Evolutionary conservation across 2,113 vertebrate genomes (phyloP), one percentile per base, ranked within the genome.

Genomic region (Mesembrinibis cayennensis): DNA sequence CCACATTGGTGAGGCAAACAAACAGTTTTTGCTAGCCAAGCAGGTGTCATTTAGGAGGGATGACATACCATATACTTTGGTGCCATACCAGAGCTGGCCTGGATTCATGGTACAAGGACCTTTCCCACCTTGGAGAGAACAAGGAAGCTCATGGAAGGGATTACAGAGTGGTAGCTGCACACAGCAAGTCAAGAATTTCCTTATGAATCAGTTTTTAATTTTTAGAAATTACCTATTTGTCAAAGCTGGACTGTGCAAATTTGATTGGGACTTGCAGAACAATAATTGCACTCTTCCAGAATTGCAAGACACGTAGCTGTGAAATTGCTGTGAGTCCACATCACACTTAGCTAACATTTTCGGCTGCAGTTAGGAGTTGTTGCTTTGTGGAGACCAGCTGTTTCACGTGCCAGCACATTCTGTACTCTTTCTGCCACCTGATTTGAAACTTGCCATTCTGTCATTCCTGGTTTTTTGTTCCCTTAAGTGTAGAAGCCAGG

Each of bases 61-160:
- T 50, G 21, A 61, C 10, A 18, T 5, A 40, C 2, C 3, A 1
- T 16, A 16, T 21, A 38, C 6, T 42, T 34, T 8, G 3, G 10
- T 83, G 36, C 22, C 9, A 16, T 13, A 65, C 5, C 56, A 88
- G 50, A 82, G 4, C 47, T 76, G 38, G 19, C 13, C 42, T 67
- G 26, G 9, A 59, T 63, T 59, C 2, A 0, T n/a, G 8, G 13
- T 58, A 32, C 15, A 25, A 82, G 11, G 26, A 58, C 8, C 26
- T 42, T 77, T 16, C 7, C 5, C 7, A 1, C 2, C 8, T 30
- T 21, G 10, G 11, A 50, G 25, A 36, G 29, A 79, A 45, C 1
- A 7, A 3, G 9, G 8, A 82, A 85, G 13, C 4, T 79, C 20
- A 40, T 2, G 61, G 70, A 66, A 47, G 13, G 21, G 50, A 62